Base-by-base conservation (phyloP, 1,140 invertebrate species). In the Apis cerana region DNA sequence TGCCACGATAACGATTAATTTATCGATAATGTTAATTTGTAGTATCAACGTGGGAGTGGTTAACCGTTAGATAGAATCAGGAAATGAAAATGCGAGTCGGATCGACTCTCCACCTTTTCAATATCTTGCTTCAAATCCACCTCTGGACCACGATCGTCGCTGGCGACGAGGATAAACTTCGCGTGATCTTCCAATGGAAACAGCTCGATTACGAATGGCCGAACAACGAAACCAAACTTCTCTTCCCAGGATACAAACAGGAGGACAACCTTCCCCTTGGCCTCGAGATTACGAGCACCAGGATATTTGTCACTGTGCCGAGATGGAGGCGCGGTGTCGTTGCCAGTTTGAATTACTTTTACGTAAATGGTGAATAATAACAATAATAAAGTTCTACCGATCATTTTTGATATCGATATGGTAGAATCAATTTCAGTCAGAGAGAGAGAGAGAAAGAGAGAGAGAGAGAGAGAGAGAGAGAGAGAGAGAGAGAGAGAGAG, bases 311-410 rank as follows among this genome's bases (percentile, higher is more conserved):
- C 19, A 97, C 96, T 0, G 95, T 97, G 11, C 97, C 97, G 17
- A 94, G 96, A 85, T 97, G 97, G 97, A 95, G 95, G 86, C 88
- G 92, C 48, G 97, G 97, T 43, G 96, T 97, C 12, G 95, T 96
- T 2, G 95, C 97, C 54, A 96, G 96, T 84, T 94, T 97, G 83
- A 96, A 96, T 90, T 97, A 97, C 89, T 95, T 97, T 81, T 94
- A 95, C 88, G 90, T 96, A 80, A 96, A 96, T 92, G 96, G 96
- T 97, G 90, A 94, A 93, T 92, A 50, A 15, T 5, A 69, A 23
- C 3, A 10, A 27, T 17, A 13, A 1, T 27, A 23, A 2, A 33
- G 4, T 33, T 33, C 2, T 33, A 33, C 2, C 33, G 4, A 33
- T 33, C 4, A 33, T 33, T 33, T 33, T 33, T 33, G 4, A 3